Evolutionary conservation across 1,140 invertebrate species (phyloP), one percentile per base, ranked within the genome.

Genomic region (Leptinotarsa lineolata): DNA sequence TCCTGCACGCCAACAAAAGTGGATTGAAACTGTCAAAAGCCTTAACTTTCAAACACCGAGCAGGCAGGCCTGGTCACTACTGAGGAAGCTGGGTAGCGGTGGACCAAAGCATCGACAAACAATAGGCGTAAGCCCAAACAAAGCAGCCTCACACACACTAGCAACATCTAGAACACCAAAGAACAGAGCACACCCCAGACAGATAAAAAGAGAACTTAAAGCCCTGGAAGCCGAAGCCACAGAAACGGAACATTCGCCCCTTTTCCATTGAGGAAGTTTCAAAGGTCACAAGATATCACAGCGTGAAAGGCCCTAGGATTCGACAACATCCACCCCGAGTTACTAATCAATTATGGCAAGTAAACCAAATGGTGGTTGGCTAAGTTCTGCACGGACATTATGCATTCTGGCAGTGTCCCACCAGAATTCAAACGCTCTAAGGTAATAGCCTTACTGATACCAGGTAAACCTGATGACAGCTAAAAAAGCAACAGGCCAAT

Each of bases 11-110:
- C 70, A 21, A 39, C n/a, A 77, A 75, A 72, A 73, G 45, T 75
- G 70, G 71, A 72, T 20, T 13, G 66, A 75, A 70, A 77, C 73
- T 44, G 71, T 75, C 39, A 61, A 75, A 68, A 77, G 20, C 45
- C 16, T 72, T 6, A 75, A 72, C 68, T 75, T 75, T 39, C 39
- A 71, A n/a, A 72, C 66, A 67, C 73, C 71, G 59, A 73, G 68
- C 70, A 72, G 60, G 68, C 24, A 74, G 58, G 72, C 68, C 18
- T 77, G 70, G 65, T 12, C 59, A 63, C 58, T 77, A 70, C 22
- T 72, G 15, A 70, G 58, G 58, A 77, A 75, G 70, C 61, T 77
- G 15, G 73, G 54, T 44, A 39, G 44, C 22, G 46, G 68, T 65
- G 45, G 44, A 22, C 71, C 72, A 16, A 44, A 16, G 59, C 61